Evolutionary conservation across 2,888 invertebrate genomes (phyloP), one percentile per base, ranked within the genome.

Genomic region (Pomacea canaliculata): DNA sequence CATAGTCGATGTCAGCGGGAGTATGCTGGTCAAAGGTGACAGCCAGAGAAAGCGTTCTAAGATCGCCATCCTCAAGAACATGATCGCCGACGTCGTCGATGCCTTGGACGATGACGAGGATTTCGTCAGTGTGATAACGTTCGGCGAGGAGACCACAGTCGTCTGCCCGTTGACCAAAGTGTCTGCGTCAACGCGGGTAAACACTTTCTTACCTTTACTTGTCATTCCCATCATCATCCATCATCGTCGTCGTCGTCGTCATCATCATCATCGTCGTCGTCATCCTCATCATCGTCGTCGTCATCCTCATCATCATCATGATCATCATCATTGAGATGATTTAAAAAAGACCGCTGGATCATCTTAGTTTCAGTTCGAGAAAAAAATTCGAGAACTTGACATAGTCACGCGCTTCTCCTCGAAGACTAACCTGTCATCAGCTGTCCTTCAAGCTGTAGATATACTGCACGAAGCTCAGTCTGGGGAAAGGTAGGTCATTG

Each of bases 1-100:
- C 69, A 81, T 88, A 27, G 82, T 89, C n/a, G 89, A 89, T 81
- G 83, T 82, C 80, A 89, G 89, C 79, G 88, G 87, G 71, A 88
- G 88, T 77, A 89, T 89, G 89, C 81, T 86, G 12, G 83, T 84
- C 65, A 83, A 19, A 63, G 77, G 81, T 12, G 86, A 83, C 9
- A 68, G 73, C 23, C 80, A 82, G 67, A 78, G 81, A 60, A 65
- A 77, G 70, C 80, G 82, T 37, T 82, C 86, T 16, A 88, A 88
- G 75, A 78, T 88, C 37, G 82, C 83, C 13, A 83, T 84, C 79
- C 81, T 86, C 73, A 85, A 82, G 65, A 82, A 82, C 46, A 86
- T 88, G 80, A 86, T 85, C 3, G 82, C 80, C 56, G 80, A 86
- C 69, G 74, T 89, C 76, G 80, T 87, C 5, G 76, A 82, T 51